Conservation (phyloP, 2,888 invertebrate genomes). For the Callosobruchus maculatus region DNA sequence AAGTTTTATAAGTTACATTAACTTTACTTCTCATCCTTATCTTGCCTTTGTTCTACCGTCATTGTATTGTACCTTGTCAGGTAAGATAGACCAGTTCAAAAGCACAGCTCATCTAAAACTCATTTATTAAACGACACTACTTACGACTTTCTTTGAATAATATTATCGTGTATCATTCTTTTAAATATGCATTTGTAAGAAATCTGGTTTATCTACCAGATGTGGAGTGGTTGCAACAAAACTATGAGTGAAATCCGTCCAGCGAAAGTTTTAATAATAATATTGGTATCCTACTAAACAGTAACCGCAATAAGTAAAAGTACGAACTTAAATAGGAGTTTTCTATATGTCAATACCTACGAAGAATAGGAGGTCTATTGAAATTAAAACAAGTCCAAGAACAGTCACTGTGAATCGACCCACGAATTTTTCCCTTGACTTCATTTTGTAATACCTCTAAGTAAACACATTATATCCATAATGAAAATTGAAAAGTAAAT, state of each 20-base stretch:
- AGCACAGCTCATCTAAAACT: no score
- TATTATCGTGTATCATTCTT: not conserved
- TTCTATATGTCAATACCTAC: not conserved
- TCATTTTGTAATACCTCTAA: not conserved
- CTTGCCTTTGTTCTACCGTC: no score
- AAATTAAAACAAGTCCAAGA: not conserved
- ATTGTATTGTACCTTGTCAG: no score
- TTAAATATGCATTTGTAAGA: not conserved
- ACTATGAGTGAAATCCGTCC: not conserved
- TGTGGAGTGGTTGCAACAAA: not conserved
- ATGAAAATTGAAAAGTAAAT: not conserved
- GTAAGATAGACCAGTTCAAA: no score
- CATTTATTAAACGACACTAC: not conserved
- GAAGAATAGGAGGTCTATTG: not conserved
- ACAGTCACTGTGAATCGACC: not conserved
- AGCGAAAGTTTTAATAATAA: not conserved
- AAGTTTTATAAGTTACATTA: no score
- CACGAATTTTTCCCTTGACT: not conserved
- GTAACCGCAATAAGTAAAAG: not conserved
- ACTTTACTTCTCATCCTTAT: no score
- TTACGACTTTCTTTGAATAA: not conserved
- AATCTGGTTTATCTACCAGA: not conserved
- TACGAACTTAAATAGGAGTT: not conserved
- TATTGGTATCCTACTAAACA: not conserved
- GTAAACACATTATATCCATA: not conserved